phyloP scores from a whole-genome alignment of 2,797 vertebrate genomes.

The Danio albolineatus region DNA sequence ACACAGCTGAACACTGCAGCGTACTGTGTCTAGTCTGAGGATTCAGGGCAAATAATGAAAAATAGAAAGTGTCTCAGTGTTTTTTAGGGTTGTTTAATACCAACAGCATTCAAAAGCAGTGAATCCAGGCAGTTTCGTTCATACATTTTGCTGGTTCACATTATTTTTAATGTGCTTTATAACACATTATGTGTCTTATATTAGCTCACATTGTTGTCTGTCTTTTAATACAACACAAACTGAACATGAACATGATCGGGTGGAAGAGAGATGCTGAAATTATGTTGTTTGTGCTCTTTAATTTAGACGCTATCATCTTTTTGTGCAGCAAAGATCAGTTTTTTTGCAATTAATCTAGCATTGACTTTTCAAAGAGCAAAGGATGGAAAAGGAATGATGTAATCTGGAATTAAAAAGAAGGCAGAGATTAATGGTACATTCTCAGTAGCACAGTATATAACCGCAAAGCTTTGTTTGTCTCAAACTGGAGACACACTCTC shows the following conservation, averaged over 20 bases:
- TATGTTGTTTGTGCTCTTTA: conserved; percentile 20
- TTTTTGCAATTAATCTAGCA: conserved; percentile 57
- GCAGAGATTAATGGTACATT: conserved; percentile 62
- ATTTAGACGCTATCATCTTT: conserved; percentile 41
- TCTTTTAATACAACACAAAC: background rate
- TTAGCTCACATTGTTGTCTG: conserved; percentile 11
- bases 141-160: conserved; percentile 12
- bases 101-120: background rate
- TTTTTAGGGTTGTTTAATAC: background rate
- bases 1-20: conserved; percentile 48
- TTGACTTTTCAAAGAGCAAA: conserved; percentile 46
- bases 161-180: background rate
- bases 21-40: conserved; percentile 38
- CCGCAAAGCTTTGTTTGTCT: background rate
- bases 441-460: conserved; percentile 43
- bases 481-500: too few relatives aligned
- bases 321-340: conserved; percentile 66
- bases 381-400: conserved; percentile 44
- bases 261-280: conserved; percentile 14
- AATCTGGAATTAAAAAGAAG: conserved; percentile 61
- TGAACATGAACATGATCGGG: conserved; percentile 3
- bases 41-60: conserved; percentile 13
- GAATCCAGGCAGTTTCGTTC: conserved; percentile 5
- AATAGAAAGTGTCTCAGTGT: background rate
- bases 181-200: conserved; percentile 6